These are phyloP conservation scores for Megamerina dolium DNA, from an alignment of 2,888 invertebrate species.

Conservation along the genomic window DNA sequence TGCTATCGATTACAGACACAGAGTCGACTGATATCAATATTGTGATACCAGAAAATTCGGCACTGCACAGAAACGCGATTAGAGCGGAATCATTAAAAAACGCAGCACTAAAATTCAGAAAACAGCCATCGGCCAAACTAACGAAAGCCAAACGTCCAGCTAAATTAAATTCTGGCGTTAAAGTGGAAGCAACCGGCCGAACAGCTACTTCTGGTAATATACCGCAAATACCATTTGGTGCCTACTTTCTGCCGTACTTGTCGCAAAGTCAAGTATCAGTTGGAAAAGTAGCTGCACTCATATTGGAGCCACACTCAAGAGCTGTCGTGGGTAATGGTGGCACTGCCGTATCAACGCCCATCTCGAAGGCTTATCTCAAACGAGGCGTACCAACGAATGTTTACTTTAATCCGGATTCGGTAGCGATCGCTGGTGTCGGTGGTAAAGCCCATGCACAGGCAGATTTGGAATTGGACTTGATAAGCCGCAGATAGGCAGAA, in stretches of 20 bases:
- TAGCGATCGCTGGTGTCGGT: constrained; percentile 69
- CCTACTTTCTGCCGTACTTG: constrained; percentile 41
- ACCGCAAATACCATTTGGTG: constrained; percentile 40
- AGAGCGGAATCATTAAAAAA: no score
- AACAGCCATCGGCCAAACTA: background rate
- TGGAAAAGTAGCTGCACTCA: constrained; percentile 43
- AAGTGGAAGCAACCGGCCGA: constrained; percentile 41
- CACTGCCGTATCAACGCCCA: constrained; percentile 63
- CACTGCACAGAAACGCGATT: background rate
- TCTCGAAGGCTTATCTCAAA: constrained; percentile 60
- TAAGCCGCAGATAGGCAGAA: constrained; percentile 21
- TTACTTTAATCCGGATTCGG: constrained; percentile 61
- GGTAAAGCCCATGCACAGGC: constrained; percentile 72
- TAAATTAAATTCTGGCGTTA: constrained; percentile 19
- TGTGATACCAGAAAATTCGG: background rate
- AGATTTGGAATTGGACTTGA: constrained; percentile 57
- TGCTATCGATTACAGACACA: constrained; percentile 24
- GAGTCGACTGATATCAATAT: constrained; percentile 9
- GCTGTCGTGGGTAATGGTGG: constrained; percentile 63
- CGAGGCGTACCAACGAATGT: constrained; percentile 59
- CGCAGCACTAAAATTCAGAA: background rate
- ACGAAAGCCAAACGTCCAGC: constrained; percentile 13
- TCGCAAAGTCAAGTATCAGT: constrained; percentile 18
- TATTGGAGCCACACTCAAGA: constrained; percentile 61
- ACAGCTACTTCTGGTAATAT: constrained; percentile 39